These are phyloP conservation scores for Calyptommatus sinebrachiatus DNA, from an alignment of 2,113 vertebrate genomes.

Conservation along the genomic window DNA sequence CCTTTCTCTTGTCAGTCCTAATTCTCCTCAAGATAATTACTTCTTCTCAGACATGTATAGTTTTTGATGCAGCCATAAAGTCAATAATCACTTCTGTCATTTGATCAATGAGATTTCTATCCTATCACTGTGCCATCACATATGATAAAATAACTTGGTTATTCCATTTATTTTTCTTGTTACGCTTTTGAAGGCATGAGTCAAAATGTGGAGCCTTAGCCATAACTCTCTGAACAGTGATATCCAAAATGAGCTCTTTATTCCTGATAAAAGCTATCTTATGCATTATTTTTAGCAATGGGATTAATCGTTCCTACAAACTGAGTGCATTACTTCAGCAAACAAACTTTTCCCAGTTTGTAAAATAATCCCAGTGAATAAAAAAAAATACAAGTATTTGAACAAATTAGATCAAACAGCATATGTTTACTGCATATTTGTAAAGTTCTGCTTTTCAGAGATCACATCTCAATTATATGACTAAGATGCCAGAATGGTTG, in stretches of 20 bases:
- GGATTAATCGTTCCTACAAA: too few species aligned
- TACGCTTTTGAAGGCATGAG: background rate
- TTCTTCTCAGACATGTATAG: too few species aligned
- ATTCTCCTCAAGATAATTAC: too few species aligned
- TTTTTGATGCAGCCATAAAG: too few species aligned
- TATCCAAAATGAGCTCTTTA: background rate
- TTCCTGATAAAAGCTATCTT: background rate
- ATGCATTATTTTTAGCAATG: background rate
- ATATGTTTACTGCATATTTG: too few species aligned
- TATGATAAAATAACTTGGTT: background rate
- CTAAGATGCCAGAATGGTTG: too few species aligned
- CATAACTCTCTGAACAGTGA: background rate
- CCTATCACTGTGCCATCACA: background rate
- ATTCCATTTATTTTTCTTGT: background rate
- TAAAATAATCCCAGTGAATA: background rate
- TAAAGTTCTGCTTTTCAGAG: background rate
- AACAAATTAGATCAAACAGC: background rate
- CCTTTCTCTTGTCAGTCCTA: too few species aligned
- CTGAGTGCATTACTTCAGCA: background rate
- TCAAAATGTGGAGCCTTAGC: background rate
- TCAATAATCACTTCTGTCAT: too few species aligned
- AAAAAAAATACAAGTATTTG: background rate
- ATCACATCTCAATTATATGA: too few species aligned
- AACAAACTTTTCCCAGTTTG: background rate
- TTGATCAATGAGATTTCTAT: background rate